phyloP scores from a whole-genome alignment of 2,113 vertebrate species.

The Ctenomys sociabilis region DNA sequence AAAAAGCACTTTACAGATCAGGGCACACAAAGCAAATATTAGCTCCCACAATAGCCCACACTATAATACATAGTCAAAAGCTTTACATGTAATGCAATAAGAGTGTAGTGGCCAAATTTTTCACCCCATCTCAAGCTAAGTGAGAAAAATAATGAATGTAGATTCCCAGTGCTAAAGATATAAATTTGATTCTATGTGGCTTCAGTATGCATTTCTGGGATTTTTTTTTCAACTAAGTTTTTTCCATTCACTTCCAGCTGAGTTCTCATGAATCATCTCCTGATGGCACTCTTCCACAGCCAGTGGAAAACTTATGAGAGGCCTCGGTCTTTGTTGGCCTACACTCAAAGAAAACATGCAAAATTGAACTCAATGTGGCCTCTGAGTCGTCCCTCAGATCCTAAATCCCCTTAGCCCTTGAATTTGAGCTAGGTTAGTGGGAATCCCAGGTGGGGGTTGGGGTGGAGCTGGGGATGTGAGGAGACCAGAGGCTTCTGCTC shows the following conservation, averaged over 20 bases:
- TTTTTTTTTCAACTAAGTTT: constrained; percentile 59
- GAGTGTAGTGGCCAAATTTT: constrained; percentile 59
- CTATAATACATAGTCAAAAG: constrained; percentile 53
- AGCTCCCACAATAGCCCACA: constrained; percentile 38
- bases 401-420: background rate
- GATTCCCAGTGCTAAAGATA: constrained; percentile 67
- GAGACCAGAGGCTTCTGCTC: background rate
- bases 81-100: constrained; percentile 50
- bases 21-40: constrained; percentile 51
- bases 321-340: constrained; percentile 72
- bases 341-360: constrained; percentile 70
- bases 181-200: constrained; percentile 68
- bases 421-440: constrained; percentile 33
- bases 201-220: constrained; percentile 66
- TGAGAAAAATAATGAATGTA: constrained; percentile 70
- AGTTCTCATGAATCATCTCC: constrained; percentile 79
- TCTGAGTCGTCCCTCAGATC: constrained; percentile 58
- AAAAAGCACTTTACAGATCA: constrained; percentile 13
- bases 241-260: constrained; percentile 71
- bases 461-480: background rate
- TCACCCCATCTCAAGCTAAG: constrained; percentile 55
- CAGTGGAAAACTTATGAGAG: constrained; percentile 65
- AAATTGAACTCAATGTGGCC: constrained; percentile 59
- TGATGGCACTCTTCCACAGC: constrained; percentile 62
- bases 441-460: background rate